Percentiles rank a stretch among this genome's conserved stretches.
phyloP scores from a whole-genome alignment of 2,797 vertebrate species.

The Bryconaethiops microstoma region DNA sequence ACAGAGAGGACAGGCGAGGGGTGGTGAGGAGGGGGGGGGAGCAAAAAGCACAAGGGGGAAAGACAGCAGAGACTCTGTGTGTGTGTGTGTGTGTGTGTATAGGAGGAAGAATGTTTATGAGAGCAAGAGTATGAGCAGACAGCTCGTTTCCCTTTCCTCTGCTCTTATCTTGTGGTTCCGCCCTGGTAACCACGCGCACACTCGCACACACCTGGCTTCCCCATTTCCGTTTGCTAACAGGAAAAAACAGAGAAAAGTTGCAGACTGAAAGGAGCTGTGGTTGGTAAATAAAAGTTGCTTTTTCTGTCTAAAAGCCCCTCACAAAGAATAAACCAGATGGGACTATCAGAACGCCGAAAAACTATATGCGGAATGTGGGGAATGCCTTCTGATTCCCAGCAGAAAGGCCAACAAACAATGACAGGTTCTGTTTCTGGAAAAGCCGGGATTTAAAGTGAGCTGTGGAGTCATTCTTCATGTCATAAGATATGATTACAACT shows the following conservation, averaged over 20 bases:
- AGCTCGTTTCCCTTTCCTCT: constrained; percentile 30
- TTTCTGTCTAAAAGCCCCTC: no score
- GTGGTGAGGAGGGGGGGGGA: background rate
- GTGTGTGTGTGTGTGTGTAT: background rate
- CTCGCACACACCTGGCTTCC: constrained; percentile 66
- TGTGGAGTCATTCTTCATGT: no score
- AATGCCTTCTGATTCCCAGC: no score
- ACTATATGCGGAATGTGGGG: no score
- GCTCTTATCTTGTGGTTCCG: constrained; percentile 34
- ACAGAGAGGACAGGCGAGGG: constrained; percentile 34
- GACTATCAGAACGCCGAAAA: no score
- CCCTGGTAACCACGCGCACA: constrained; percentile 14
- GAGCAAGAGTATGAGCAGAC: background rate
- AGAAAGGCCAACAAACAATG: no score
- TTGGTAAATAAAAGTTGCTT: constrained; percentile 8
- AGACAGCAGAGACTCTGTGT: background rate
- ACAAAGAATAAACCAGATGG: no score
- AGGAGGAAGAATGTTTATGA: no score
- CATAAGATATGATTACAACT: no score
- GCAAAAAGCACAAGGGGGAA: background rate
- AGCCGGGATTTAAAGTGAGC: no score
- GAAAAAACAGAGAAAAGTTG: constrained; percentile 30
- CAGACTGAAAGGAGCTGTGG: constrained; percentile 25
- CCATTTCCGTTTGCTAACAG: constrained; percentile 64
- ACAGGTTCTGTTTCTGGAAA: no score